Base-by-base conservation (phyloP, 2,888 invertebrate genomes). In the Antheraea assamensis region DNA sequence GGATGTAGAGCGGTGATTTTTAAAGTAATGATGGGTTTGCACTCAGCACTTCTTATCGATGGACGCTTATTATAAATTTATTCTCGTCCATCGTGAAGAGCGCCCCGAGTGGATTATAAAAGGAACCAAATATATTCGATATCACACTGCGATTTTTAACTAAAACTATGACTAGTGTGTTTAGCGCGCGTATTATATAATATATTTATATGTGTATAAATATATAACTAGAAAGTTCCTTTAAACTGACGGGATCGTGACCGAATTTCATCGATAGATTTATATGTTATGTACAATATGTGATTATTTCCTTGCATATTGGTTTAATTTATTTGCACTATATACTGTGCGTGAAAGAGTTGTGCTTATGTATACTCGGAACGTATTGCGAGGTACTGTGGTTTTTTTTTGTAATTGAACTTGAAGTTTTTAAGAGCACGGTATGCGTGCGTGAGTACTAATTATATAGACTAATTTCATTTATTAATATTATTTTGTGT, bases 101-200 rank as follows among this genome's bases (percentile, higher is more conserved):
- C 81, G 79, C 81, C 74, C 21, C 76, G 89, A 88, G 88, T 81
- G 82, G 73, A 61, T 72, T 74, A 73, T 64, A 72, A 76, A 78
- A 83, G 85, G 85, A 87, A 86, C 81, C 75, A 72, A 76, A 73
- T 78, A 75, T 78, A 75, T 75, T 81, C 77, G 79, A 84, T 84
- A 83, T 79, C 85, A 92, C 92, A 91, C 92, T 88, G 88, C 91
- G 88, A 89, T 89, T 92, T 92, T 90, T 88, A 87, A 87, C 81
- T 88, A 92, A 93, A 92, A 87, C 90, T 89, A 87, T 90, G 91
- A 87, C 89, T 87, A 90, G 93, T 92, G 93, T 91, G 91, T 86
- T 79, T 76, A 77, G 76, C 76, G 81, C 78, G 80, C 83, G 80
- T 78, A 71, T 68, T 17, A n/a, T 70, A 70, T 68, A 58, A 21